phyloP scores from a whole-genome alignment of 2,113 vertebrate species.

The Menidia beryllina region DNA sequence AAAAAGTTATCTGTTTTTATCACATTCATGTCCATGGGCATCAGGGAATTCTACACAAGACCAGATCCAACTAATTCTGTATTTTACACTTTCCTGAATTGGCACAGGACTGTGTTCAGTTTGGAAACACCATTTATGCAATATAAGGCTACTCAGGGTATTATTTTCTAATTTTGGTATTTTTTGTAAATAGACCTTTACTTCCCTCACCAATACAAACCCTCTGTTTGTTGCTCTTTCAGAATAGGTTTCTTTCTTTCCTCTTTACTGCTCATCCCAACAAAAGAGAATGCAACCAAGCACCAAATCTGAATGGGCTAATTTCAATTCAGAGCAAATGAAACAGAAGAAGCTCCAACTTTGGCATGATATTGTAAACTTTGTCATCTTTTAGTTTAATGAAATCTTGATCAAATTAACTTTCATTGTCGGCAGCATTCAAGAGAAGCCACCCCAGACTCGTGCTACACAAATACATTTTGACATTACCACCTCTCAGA shows the following conservation, averaged over 20 bases:
- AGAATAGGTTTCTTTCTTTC: not conserved
- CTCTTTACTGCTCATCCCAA: not conserved
- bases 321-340: slow-evolving; percentile 39
- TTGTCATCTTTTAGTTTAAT: slow-evolving; percentile 60
- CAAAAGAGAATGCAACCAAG: not conserved
- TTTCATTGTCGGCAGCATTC: slow-evolving; percentile 34
- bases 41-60: no score
- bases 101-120: no score
- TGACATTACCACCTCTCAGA: slow-evolving; percentile 52
- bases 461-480: slow-evolving; percentile 42
- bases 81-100: no score
- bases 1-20: no score
- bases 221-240: not conserved
- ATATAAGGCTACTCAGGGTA: no score
- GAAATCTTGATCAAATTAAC: slow-evolving; percentile 64
- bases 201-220: no score
- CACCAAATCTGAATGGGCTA: slow-evolving; percentile 4
- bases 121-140: no score
- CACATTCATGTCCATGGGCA: no score
- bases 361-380: slow-evolving; percentile 43
- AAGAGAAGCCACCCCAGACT: slow-evolving; percentile 41
- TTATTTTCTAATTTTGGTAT: no score
- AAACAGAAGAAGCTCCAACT: slow-evolving; percentile 2
- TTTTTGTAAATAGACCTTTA: no score
- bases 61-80: no score